These are phyloP conservation scores for Gandaritis pyraliata DNA, from an alignment of 2,888 invertebrate genomes.

Conservation along the genomic window DNA sequence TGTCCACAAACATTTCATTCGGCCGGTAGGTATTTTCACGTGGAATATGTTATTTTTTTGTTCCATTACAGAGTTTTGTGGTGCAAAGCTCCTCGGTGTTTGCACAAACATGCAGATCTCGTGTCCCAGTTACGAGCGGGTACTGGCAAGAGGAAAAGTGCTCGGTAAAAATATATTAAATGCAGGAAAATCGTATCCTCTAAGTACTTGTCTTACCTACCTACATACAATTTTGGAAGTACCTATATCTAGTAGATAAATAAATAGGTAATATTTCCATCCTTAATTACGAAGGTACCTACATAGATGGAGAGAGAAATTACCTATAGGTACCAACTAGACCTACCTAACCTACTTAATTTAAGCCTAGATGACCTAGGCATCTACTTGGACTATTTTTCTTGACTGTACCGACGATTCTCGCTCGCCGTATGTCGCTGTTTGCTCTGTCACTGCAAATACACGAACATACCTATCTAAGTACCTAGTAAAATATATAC, in stretches of 20 bases:
- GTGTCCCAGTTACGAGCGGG: constrained; percentile 41
- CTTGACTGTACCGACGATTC: constrained; percentile 36
- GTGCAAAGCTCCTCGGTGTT: constrained; percentile 41
- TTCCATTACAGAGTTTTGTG: constrained; percentile 43
- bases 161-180: neutral
- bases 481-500: neutral
- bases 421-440: constrained; percentile 43
- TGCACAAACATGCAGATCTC: constrained; percentile 47
- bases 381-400: too few relatives aligned
- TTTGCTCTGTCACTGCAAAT: constrained; percentile 43
- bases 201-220: too few relatives aligned
- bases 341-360: neutral
- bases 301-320: neutral
- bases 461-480: constrained; percentile 28
- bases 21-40: constrained; percentile 20
- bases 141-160: constrained; percentile 30
- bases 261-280: too few relatives aligned
- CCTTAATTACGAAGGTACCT: neutral
- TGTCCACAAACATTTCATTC: constrained; percentile 22
- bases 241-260: too few relatives aligned
- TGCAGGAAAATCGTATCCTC: too few relatives aligned
- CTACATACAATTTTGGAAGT: too few relatives aligned
- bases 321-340: too few relatives aligned
- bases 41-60: constrained; percentile 40
- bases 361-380: too few relatives aligned